These are phyloP conservation scores for Cephus cinctus DNA, from an alignment of 1,140 invertebrate genomes.

Conservation along the genomic window DNA sequence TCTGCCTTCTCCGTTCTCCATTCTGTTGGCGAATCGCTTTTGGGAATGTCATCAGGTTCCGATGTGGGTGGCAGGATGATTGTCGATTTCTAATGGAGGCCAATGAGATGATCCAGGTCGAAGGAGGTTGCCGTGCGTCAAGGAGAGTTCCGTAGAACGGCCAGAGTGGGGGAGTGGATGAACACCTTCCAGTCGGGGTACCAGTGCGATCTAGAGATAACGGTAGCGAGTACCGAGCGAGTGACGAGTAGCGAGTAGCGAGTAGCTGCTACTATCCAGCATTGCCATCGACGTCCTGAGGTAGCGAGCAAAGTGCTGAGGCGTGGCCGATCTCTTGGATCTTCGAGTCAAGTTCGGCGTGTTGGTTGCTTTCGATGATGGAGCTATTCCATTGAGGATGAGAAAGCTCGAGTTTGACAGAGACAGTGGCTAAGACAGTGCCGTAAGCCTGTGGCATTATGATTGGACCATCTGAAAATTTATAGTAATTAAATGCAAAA, in stretches of 20 bases:
- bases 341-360: neutral
- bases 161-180: neutral
- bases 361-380: no score
- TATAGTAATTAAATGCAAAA: constrained; percentile 4
- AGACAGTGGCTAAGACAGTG: neutral
- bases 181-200: constrained; percentile 1
- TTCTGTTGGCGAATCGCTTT: no score
- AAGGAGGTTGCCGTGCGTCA: no score
- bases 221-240: neutral
- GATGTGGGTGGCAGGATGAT: constrained; percentile 1
- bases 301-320: constrained; percentile 47
- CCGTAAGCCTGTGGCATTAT: no score
- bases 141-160: constrained; percentile 10
- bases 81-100: neutral
- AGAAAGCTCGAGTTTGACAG: neutral
- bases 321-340: constrained; percentile 45
- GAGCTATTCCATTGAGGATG: no score
- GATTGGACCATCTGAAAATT: neutral
- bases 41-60: no score
- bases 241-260: neutral
- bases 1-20: no score
- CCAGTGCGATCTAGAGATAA: neutral
- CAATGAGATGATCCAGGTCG: constrained; percentile 27
- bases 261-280: neutral
- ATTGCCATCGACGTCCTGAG: constrained; percentile 16